Evolutionary conservation across 2,888 invertebrate genomes (phyloP), one percentile per base, ranked within the genome.

Genomic region (Dione juno): DNA sequence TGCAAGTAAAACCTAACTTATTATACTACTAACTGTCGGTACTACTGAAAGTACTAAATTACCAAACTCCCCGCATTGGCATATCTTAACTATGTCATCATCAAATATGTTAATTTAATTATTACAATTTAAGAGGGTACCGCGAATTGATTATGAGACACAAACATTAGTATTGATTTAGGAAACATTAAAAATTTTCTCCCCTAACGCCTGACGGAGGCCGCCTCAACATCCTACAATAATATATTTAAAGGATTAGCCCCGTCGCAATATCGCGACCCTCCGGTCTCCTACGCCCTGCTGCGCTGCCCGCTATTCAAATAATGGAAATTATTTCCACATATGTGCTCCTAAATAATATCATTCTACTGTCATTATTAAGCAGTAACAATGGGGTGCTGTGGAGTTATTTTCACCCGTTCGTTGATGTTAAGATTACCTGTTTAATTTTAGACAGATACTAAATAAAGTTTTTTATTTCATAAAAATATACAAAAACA

Each of bases 211-310:
- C 78, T 80, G 84, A 84, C 87, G 87, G 83, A 82, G 84, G 85
- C 81, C 80, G 79, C 85, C 87, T 86, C 88, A 86, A 88, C 88
- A 86, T 88, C 82, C 86, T 83, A 84, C 90, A 90, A 92, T 93
- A 92, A 93, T 93, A 93, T 93, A 93, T 93, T 93, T 93, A 93
- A 93, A 93, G 92, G 93, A 93, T 93, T 93, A 92, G 88, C 88
- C 85, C 80, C 86, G 88, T 86, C 88, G 92, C 89, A 93, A 92
- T 92, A 92, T 90, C 88, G 89, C 87, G 88, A 88, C 91, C 92
- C 92, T 89, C 86, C 81, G 75, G 71, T 71, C 68, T 75, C 75
- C 79, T 72, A 77, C 79, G 76, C 81, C 81, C 80, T 79, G 82
- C 81, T 80, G 83, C 79, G 79, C 78, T 79, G 78, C 77, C 82